A percentile compares a stretch with the other conserved stretches of the same genome.
These are phyloP conservation scores for Trachurus trachurus DNA, from an alignment of 2,797 vertebrate genomes.

Conservation along the genomic window DNA sequence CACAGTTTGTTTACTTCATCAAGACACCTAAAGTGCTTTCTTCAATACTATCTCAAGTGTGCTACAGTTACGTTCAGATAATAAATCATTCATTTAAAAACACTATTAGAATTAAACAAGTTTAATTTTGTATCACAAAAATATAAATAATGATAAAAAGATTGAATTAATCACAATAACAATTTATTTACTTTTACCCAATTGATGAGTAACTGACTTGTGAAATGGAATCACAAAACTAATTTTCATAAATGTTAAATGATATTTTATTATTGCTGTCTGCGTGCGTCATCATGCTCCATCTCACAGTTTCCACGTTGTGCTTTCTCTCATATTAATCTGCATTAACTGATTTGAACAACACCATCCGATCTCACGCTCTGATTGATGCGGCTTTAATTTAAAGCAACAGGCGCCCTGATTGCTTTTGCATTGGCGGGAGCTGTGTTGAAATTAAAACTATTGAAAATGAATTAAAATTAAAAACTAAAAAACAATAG, in stretches of 20 bases:
- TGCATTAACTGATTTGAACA: neutral
- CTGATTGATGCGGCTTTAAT: too few species aligned
- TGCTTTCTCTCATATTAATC: neutral
- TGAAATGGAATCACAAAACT: neutral
- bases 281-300: neutral
- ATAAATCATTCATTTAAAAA: neutral
- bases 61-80: neutral
- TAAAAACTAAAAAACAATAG: neutral
- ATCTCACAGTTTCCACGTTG: neutral
- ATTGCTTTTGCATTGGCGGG: too few species aligned
- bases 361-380: too few species aligned
- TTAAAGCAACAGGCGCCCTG: too few species aligned
- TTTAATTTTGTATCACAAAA: neutral
- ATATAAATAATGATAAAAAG: too few species aligned
- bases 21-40: neutral
- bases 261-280: neutral
- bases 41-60: neutral
- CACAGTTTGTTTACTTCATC: neutral
- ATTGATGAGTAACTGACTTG: neutral
- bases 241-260: conserved; percentile 10
- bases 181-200: neutral
- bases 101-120: neutral
- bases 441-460: too few species aligned
- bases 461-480: neutral
- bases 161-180: neutral